Evolutionary conservation across 2,888 invertebrate species (phyloP).

Genomic region (Caenorhabditis wallacei): DNA sequence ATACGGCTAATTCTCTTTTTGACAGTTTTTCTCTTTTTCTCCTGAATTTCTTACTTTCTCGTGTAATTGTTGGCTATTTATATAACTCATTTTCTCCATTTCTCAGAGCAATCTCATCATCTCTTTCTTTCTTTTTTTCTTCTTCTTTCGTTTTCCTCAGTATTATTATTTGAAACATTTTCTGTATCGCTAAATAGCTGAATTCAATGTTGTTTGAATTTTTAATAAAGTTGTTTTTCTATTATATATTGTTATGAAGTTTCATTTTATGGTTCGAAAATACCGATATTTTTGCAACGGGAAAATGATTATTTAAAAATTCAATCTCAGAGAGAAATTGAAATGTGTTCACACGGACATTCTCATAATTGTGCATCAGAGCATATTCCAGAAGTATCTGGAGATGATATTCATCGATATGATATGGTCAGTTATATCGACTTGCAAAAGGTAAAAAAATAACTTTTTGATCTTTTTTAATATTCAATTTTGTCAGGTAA

Average conservation of each 20-base stretch:
- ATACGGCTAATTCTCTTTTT: slow-evolving; percentile 49
- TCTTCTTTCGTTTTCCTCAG: slow-evolving; percentile 18
- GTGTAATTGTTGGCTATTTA: slow-evolving; percentile 16
- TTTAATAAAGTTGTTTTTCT: slow-evolving; percentile 1
- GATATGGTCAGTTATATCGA: slow-evolving; percentile 72
- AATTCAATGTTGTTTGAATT: not conserved
- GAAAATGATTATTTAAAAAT: no score
- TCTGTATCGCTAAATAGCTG: slow-evolving; percentile 8
- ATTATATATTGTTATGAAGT: not conserved
- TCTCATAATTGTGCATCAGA: slow-evolving; percentile 60
- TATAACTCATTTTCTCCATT: slow-evolving; percentile 3
- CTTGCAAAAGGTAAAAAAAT: slow-evolving; percentile 61
- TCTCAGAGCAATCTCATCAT: slow-evolving; percentile 35
- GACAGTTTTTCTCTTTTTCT: not conserved
- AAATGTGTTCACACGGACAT: slow-evolving; percentile 68
- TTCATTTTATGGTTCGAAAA: not conserved
- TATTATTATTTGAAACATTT: slow-evolving; percentile 29
- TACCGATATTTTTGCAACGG: slow-evolving; percentile 15
- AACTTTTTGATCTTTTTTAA: not conserved
- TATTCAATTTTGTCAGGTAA: slow-evolving; percentile 85
- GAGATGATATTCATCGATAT: slow-evolving; percentile 64
- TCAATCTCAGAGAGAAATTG: no score
- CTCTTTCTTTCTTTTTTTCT: slow-evolving; percentile 5
- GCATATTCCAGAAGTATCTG: slow-evolving; percentile 38
- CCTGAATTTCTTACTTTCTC: slow-evolving; percentile 13